phyloP scores from a whole-genome alignment of 2,113 vertebrate genomes.

The Morone chrysops region DNA sequence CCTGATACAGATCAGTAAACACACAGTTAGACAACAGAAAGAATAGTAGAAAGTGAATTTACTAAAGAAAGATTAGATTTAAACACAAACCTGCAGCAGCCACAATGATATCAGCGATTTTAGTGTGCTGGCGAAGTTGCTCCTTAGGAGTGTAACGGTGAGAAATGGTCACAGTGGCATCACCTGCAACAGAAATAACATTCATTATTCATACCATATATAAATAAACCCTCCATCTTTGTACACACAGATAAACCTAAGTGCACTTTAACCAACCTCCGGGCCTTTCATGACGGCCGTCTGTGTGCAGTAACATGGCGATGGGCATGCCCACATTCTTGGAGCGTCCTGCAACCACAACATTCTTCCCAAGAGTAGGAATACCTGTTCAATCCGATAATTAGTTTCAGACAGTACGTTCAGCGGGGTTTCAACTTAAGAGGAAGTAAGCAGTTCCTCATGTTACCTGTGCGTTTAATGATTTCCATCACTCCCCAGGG shows the following conservation, averaged over 20 bases:
- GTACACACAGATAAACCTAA: not conserved
- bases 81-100: constrained; percentile 91
- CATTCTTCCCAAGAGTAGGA: constrained; percentile 94
- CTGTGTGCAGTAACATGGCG: constrained; percentile 96
- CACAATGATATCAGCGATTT: constrained; percentile 93
- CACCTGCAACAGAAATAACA: constrained; percentile 82
- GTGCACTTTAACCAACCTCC: constrained; percentile 85
- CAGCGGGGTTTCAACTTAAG: not conserved
- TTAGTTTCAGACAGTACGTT: not conserved
- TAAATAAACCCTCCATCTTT: not conserved
- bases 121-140: constrained; percentile 92
- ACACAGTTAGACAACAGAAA: constrained; percentile 14
- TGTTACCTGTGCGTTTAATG: constrained; percentile 92
- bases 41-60: not conserved
- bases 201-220: not conserved
- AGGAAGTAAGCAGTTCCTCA: not conserved
- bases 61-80: not conserved
- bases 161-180: constrained; percentile 97
- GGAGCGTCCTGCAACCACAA: constrained; percentile 94
- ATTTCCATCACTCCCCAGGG: constrained; percentile 98
- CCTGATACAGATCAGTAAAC: constrained; percentile 79
- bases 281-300: constrained; percentile 92
- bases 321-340: constrained; percentile 99
- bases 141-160: constrained; percentile 98
- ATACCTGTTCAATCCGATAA: constrained; percentile 88